Percentiles rank a stretch among this genome's conserved stretches.
phyloP scores from a whole-genome alignment of 1,140 invertebrate species.

The Leptinotarsa lineolata region DNA sequence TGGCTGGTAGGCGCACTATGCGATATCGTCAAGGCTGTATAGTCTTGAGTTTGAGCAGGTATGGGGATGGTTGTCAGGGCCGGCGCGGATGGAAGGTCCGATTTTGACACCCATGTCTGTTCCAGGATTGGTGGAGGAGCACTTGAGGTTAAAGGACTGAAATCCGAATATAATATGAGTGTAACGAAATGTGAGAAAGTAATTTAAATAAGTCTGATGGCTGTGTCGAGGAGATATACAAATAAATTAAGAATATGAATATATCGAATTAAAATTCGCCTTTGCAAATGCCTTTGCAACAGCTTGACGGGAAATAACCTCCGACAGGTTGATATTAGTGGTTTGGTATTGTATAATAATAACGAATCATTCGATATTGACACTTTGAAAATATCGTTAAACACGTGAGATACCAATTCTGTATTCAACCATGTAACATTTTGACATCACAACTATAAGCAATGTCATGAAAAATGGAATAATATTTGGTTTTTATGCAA shows the following conservation, averaged over 20 bases:
- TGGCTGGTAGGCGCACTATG: slow-evolving; percentile 53
- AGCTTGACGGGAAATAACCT: too few relatives aligned
- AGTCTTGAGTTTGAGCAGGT: slow-evolving; percentile 45
- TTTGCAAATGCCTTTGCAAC: too few relatives aligned
- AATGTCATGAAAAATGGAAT: too few relatives aligned
- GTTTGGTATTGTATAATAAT: too few relatives aligned
- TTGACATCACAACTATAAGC: too few relatives aligned
- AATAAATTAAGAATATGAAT: not conserved
- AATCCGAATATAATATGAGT: slow-evolving; percentile 37
- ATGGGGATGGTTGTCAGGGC: slow-evolving; percentile 39
- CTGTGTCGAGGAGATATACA: too few relatives aligned
- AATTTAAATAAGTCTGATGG: not conserved
- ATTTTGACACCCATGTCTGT: slow-evolving; percentile 52
- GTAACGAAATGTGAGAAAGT: not conserved
- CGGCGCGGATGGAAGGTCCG: slow-evolving; percentile 50
- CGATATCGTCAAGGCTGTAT: slow-evolving; percentile 52
- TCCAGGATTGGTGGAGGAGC: slow-evolving; percentile 57
- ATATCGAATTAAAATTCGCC: not conserved
- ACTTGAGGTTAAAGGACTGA: slow-evolving; percentile 61
- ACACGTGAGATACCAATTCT: too few relatives aligned
- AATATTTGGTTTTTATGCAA: too few relatives aligned
- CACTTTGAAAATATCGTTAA: too few relatives aligned
- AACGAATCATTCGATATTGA: too few relatives aligned
- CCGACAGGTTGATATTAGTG: too few relatives aligned
- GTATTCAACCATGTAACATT: too few relatives aligned